phyloP scores from a whole-genome alignment of 1,140 invertebrate species.

The Aphelinus certus region DNA sequence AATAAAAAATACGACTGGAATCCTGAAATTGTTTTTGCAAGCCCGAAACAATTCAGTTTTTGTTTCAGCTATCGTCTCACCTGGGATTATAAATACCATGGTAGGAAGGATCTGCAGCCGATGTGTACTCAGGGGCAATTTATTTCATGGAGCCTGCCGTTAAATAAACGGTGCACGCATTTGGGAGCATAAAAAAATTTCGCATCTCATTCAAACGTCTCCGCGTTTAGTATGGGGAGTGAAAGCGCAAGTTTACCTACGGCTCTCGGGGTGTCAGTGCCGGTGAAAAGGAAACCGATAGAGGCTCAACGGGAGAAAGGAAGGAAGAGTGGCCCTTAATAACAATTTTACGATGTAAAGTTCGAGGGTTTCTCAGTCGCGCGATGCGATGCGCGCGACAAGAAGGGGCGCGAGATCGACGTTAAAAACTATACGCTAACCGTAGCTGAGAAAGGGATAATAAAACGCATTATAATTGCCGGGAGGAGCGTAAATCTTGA shows the following conservation, averaged over 20 bases:
- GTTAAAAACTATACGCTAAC: constrained; percentile 45
- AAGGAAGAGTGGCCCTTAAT: constrained; percentile 54
- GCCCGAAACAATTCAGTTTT: too few relatives aligned
- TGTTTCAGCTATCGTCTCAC: background rate
- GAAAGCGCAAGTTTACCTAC: constrained; percentile 33
- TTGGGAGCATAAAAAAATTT: constrained; percentile 54
- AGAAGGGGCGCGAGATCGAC: constrained; percentile 41
- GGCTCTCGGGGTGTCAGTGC: background rate
- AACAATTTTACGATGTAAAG: constrained; percentile 65
- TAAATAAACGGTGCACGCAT: constrained; percentile 48
- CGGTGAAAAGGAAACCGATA: background rate
- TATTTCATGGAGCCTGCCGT: constrained; percentile 45
- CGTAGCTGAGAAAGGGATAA: constrained; percentile 49
- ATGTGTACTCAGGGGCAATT: constrained; percentile 41
- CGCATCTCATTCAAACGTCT: constrained; percentile 63
- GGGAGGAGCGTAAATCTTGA: constrained; percentile 62
- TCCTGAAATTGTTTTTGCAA: too few relatives aligned
- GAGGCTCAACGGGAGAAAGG: background rate
- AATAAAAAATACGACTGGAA: too few relatives aligned
- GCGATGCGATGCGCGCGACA: constrained; percentile 43
- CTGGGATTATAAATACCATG: background rate
- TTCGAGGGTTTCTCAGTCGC: constrained; percentile 54
- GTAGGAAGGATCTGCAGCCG: background rate
- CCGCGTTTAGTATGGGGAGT: constrained; percentile 40
- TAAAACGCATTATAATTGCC: constrained; percentile 66